These are phyloP conservation scores for Sphaerophoria taeniata DNA, from an alignment of 2,888 invertebrate species.

Conservation along the genomic window DNA sequence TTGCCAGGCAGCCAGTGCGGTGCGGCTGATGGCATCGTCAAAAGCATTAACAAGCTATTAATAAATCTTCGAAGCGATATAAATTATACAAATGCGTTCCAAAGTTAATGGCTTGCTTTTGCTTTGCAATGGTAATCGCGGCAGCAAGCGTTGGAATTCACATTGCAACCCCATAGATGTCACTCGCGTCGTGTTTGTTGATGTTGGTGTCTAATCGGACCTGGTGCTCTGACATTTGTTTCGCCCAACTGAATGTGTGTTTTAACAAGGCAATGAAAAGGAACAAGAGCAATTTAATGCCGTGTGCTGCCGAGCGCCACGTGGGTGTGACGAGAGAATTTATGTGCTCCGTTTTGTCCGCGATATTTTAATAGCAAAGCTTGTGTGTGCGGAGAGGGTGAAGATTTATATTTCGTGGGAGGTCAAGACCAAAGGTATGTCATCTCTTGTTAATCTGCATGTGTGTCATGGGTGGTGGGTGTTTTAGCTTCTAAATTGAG, in stretches of 20 bases:
- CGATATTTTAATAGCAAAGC: constrained; percentile 44
- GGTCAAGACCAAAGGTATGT: constrained; percentile 55
- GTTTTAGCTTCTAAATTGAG: neutral
- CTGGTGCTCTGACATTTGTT: neutral
- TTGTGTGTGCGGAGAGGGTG: constrained; percentile 1
- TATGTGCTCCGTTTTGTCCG: constrained; percentile 60
- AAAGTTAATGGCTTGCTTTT: constrained; percentile 9
- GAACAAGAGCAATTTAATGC: neutral
- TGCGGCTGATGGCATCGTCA: constrained; percentile 8
- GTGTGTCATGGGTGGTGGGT: neutral
- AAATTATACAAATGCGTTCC: neutral
- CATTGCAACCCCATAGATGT: neutral
- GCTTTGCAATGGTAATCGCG: neutral
- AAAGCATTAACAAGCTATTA: constrained; percentile 68
- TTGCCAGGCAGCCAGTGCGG: neutral
- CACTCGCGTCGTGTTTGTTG: constrained; percentile 6
- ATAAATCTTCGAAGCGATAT: constrained; percentile 55
- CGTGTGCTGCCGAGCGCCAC: neutral
- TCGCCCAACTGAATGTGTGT: constrained; percentile 21
- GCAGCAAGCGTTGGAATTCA: neutral
- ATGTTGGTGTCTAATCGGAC: constrained; percentile 27
- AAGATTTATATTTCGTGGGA: constrained; percentile 39
- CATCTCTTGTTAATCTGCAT: neutral
- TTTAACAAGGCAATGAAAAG: constrained; percentile 48
- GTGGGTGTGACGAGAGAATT: constrained; percentile 60